A percentile compares a stretch with the other conserved stretches of the same genome.
These are phyloP conservation scores for Gopherus evgoodei DNA, from an alignment of 2,113 vertebrate species.

Conservation along the genomic window DNA sequence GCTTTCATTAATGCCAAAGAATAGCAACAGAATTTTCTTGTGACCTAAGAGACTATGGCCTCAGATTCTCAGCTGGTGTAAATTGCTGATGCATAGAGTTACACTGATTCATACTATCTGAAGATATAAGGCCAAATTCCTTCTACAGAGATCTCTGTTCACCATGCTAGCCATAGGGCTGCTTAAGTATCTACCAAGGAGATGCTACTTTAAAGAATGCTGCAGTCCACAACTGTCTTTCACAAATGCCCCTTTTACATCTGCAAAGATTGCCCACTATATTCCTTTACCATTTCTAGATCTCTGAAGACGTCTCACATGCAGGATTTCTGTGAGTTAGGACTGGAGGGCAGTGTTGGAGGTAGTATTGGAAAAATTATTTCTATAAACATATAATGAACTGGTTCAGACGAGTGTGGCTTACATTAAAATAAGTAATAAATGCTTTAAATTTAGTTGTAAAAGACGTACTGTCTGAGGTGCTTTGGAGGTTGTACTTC, in stretches of 20 bases:
- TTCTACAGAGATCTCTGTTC: neutral
- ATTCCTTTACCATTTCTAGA: neutral
- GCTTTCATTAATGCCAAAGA: neutral
- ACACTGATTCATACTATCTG: neutral
- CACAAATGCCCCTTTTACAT: neutral
- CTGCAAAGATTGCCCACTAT: neutral
- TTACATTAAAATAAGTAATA: neutral
- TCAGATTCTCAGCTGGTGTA: neutral
- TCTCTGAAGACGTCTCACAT: neutral
- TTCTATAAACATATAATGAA: neutral
- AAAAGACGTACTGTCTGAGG: slow-evolving; percentile 49
- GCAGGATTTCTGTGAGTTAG: neutral
- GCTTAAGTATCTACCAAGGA: neutral
- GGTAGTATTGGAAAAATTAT: neutral
- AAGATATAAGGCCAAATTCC: neutral
- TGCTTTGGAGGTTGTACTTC: slow-evolving; percentile 30
- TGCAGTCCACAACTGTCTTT: neutral
- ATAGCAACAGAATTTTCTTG: neutral
- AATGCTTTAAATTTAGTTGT: slow-evolving; percentile 1
- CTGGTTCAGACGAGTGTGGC: neutral
- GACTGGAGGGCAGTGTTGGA: neutral
- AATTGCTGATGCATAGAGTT: neutral
- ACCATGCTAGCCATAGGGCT: neutral
- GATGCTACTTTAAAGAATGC: neutral
- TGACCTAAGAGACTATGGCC: neutral